A percentile compares a stretch with the other conserved stretches of the same genome.
These are phyloP conservation scores for Chloroceryle inda DNA, from an alignment of 2,797 vertebrate genomes.

Conservation along the genomic window DNA sequence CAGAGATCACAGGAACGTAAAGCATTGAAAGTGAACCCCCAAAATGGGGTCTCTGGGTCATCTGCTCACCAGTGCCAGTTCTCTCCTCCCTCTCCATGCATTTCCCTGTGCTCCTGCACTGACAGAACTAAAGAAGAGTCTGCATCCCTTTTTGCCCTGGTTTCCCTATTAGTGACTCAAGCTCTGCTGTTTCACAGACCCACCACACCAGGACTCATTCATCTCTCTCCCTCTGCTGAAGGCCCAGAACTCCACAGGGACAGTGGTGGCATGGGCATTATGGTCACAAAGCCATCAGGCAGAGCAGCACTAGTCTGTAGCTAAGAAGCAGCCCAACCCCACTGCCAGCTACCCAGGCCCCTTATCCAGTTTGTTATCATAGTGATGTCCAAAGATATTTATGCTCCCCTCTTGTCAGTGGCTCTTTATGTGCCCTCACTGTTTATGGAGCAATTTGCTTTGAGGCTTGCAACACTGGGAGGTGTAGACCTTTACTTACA, in stretches of 20 bases:
- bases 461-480: background rate
- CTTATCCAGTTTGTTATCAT: background rate
- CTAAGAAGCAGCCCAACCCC: background rate
- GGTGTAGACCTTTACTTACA: background rate
- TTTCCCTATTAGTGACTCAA: background rate
- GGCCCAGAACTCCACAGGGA: no score
- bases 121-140: background rate
- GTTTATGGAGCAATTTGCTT: background rate
- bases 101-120: background rate
- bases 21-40: background rate
- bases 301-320: background rate
- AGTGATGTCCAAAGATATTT: background rate
- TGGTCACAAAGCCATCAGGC: accelerated
- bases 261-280: accelerated
- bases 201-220: background rate
- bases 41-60: background rate
- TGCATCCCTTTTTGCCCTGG: background rate
- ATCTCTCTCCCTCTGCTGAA: background rate
- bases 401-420: background rate
- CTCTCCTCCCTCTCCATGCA: background rate
- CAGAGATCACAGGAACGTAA: background rate
- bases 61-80: background rate
- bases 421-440: background rate
- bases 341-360: background rate
- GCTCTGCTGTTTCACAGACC: background rate